Conservation (phyloP, 2,113 vertebrate genomes). For the Conger conger region DNA sequence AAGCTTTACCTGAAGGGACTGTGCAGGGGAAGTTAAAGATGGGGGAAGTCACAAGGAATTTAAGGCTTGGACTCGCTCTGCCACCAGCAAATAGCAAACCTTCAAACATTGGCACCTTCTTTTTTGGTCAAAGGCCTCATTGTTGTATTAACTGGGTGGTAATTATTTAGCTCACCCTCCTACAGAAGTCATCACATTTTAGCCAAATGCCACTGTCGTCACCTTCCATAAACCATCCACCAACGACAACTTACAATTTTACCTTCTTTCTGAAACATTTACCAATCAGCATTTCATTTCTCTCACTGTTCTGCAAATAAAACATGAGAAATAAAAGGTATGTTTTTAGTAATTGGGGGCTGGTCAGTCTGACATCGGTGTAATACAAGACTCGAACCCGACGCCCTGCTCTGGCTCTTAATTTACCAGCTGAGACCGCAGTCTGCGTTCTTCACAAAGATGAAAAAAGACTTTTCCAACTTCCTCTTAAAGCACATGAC, state of each 20-base stretch:
- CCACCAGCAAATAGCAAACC: background rate
- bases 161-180: background rate
- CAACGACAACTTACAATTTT: background rate
- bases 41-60: background rate
- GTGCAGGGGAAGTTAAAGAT: background rate
- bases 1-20: background rate
- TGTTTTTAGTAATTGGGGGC: background rate
- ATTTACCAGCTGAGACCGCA: slow-evolving; percentile 63
- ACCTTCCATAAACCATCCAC: background rate
- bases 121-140: slow-evolving; percentile 3
- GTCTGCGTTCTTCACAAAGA: slow-evolving; percentile 50
- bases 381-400: slow-evolving; percentile 45
- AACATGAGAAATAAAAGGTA: background rate
- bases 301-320: background rate
- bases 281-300: background rate
- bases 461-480: slow-evolving; percentile 29
- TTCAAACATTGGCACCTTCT: background rate
- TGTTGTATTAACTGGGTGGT: background rate
- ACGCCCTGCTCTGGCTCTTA: slow-evolving; percentile 58
- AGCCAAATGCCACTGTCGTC: background rate
- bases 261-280: background rate
- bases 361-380: slow-evolving; percentile 14
- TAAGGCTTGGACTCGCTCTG: background rate
- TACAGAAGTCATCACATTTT: slow-evolving; percentile 1
- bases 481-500: background rate